Base-by-base conservation (phyloP, 2,888 invertebrate genomes). In the Dasypolia templi region DNA sequence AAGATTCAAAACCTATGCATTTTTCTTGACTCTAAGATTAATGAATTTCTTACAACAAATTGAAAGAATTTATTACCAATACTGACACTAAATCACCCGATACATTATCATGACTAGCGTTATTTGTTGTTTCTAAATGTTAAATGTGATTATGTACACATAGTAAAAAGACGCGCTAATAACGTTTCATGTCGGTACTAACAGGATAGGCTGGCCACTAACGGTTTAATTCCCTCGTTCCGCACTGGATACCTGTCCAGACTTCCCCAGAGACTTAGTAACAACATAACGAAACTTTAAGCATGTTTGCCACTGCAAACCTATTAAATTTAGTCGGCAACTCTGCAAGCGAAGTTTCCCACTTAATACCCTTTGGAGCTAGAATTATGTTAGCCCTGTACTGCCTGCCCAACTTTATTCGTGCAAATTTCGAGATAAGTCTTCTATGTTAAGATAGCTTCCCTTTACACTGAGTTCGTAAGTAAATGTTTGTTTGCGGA, bases 301-400 rank as follows among this genome's bases (percentile, higher is more conserved):
- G 53, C 69, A 19, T 46, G 58, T 35, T 70, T 2, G 29, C n/a
- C 1, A 9, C 29, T 35, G 58, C 39, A 55, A 68, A 76, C 77
- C 51, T 56, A 71, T 68, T 81, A 75, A 75, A 56, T 70, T 67
- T 56, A 53, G 51, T 56, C 29, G 35, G 70, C 29, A 62, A 71
- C 59, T 56, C 42, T 55, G 59, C 70, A 63, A 49, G 39, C 61
- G 29, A 70, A 71, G 64, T 81, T 67, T 49, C 49, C 42, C 22
- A 44, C 51, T 26, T 64, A 75, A 65, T 70, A 39, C 32, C 42
- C 46, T 65, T 75, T 67, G n/a, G 17, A 73, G 29, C 17, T 22
- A 42, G 22, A 66, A 26, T 56, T 46, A 49, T 35, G 39, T 53
- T 29, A 79, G 35, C 19, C 42, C 59, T 53, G 12, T 11, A 12